Conservation (phyloP, 1,140 invertebrate genomes). For the Drosophila pruinosa region DNA sequence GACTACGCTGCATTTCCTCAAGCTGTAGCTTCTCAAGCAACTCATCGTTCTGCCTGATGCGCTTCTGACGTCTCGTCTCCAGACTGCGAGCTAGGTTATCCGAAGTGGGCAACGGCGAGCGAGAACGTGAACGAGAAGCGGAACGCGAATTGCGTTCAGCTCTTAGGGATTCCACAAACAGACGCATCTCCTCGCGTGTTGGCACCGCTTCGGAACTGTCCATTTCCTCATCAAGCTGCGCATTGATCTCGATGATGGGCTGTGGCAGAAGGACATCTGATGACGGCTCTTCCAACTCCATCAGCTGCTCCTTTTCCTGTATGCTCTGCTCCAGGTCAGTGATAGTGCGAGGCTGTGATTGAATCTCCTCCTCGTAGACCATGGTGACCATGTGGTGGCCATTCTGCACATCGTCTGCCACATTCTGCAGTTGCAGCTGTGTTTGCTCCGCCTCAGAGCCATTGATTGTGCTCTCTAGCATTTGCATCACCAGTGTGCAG, state of each 20-base stretch:
- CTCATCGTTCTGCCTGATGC: constrained; percentile 71
- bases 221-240: constrained; percentile 27
- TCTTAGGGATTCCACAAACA: constrained; percentile 56
- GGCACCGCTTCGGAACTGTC: constrained; percentile 9
- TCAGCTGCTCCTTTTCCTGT: constrained; percentile 57
- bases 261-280: constrained; percentile 24
- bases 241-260: constrained; percentile 60
- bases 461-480: constrained; percentile 51
- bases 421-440: constrained; percentile 46
- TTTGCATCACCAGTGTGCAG: constrained; percentile 54
- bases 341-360: constrained; percentile 51
- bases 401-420: constrained; percentile 52
- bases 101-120: constrained; percentile 67
- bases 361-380: constrained; percentile 44
- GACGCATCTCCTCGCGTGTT: constrained; percentile 44
- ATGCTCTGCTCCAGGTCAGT: constrained; percentile 59
- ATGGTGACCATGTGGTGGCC: constrained; percentile 34
- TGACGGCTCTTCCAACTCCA: constrained; percentile 11
- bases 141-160: constrained; percentile 44
- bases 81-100: constrained; percentile 65
- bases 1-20: constrained; percentile 15
- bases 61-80: constrained; percentile 52
- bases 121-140: constrained; percentile 53
- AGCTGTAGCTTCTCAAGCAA: constrained; percentile 54
- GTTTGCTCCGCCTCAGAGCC: constrained; percentile 24